Evolutionary conservation across 2,888 invertebrate species (phyloP), one percentile per base, ranked within the genome.

Genomic region (Nowickia ferox): DNA sequence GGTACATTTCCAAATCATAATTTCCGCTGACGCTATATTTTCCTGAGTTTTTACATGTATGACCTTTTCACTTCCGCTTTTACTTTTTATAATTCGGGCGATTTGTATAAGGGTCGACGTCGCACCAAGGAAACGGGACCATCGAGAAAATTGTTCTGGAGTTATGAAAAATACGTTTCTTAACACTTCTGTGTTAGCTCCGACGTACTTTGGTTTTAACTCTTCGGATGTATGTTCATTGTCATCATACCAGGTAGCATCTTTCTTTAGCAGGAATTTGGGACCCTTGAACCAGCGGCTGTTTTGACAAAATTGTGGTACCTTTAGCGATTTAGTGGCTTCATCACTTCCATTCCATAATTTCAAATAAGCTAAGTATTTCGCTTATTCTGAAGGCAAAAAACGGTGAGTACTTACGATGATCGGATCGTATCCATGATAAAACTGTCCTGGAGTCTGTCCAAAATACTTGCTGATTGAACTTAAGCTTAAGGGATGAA

Each of bases 321-420:
- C 55, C 4, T 53, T 66, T 44, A 57, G 59, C 63, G 71, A 78
- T 30, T 72, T 79, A 11, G 79, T 72, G 1, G 79, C 71, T 17
- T 71, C 71, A 38, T 79, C 79, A 78, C 11, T 40, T 61, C 78
- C 71, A 79, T 38, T 79, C 71, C 4, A 17, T 13, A 15, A 59
- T 38, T 15, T 57, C 65, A 13, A 65, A 65, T 38, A 38, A 15
- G 8, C 48, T 65, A 1, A 53, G 30, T 4, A 79, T 71, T 51
- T 79, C 79, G 13, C 71, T 55, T 19, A 79, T 38, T 53, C 71
- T 40, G 17, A 78, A 68, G 6, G 68, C 59, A 2, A 68, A 59
- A 42, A 77, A 77, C 38, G 38, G 59, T 40, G 57, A 59, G 19
- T 59, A 77, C 9, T 68, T 48, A 22, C 68, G 55, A 30, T 38